These are phyloP conservation scores for Artibeus lituratus DNA, from an alignment of 2,797 vertebrate genomes.

Conservation along the genomic window DNA sequence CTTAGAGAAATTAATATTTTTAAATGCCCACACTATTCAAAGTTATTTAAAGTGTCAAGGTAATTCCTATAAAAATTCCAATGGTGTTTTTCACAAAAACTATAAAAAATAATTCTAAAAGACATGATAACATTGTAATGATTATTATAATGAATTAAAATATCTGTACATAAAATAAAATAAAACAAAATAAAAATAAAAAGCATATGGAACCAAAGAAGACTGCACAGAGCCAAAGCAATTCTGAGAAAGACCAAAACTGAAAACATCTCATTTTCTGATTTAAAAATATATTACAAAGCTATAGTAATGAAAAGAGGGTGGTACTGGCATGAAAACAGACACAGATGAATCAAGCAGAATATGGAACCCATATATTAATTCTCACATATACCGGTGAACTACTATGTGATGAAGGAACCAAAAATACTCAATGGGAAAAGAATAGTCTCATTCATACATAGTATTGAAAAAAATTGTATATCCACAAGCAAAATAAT, in stretches of 20 bases:
- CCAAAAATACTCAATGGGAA: too few species aligned
- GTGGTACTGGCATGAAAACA: background rate
- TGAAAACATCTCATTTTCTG: background rate
- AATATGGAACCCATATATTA: background rate
- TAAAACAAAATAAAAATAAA: background rate
- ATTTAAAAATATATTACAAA: background rate
- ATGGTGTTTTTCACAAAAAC: background rate
- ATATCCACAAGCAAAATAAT: too few species aligned
- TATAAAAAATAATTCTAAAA: background rate
- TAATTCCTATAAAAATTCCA: background rate
- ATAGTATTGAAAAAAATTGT: too few species aligned
- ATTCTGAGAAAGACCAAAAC: background rate
- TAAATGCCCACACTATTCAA: background rate
- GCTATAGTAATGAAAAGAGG: background rate
- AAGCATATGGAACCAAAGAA: background rate
- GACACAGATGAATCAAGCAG: background rate
- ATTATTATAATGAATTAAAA: background rate
- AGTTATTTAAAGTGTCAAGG: background rate
- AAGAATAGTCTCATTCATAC: too few species aligned
- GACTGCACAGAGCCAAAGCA: background rate
- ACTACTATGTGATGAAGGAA: too few species aligned
- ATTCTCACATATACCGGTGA: too few species aligned
- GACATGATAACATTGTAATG: background rate
- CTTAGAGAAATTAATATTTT: background rate
- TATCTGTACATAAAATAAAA: background rate